Evolutionary conservation across 2,797 vertebrate genomes (phyloP), one percentile per base, ranked within the genome.

Genomic region (Gymnodraco acuticeps): DNA sequence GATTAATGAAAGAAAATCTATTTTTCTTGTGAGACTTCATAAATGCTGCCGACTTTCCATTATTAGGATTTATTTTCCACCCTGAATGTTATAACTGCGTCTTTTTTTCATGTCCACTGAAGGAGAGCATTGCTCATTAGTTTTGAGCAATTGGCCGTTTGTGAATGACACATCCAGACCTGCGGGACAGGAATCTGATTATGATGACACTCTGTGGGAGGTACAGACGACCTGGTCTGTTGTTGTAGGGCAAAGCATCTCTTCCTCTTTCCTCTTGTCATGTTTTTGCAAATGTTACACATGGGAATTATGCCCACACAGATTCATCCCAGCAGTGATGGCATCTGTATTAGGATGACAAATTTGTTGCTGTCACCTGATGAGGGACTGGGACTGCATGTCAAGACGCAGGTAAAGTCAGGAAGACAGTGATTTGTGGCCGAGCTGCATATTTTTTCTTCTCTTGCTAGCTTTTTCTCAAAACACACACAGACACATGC

Each of bases 301-400:
- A 76, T 67, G 86, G 93, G 93, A 92, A 81, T 89, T 78, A 86
- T 81, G 81, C 85, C 74, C 0, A n/a, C 82, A 48, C 89, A 47
- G 92, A 89, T 87, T 93, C 88, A 92, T 94, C 87, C 91, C 89
- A 65, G 82, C 88, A 70, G 84, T 88, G 89, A 90, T 89, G 78
- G 82, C 87, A 88, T 95, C 92, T 92, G 92, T 92, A 92, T 93
- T 92, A 92, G 91, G 92, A 92, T 93, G 89, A 95, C 92, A 93
- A 93, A 94, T 94, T 89, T 88, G 85, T 75, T 80, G 71, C 88
- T 89, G 91, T 93, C 94, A 94, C 87, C 88, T 85, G 87, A 85
- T 85, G 90, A 91, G 88, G 87, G 89, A 93, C 85, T 92, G 91
- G 90, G 90, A 92, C 85, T 92, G 78, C 89, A 82, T 91, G 87